Conservation (phyloP, 2,113 vertebrate genomes). For the Perca schrenkii region DNA sequence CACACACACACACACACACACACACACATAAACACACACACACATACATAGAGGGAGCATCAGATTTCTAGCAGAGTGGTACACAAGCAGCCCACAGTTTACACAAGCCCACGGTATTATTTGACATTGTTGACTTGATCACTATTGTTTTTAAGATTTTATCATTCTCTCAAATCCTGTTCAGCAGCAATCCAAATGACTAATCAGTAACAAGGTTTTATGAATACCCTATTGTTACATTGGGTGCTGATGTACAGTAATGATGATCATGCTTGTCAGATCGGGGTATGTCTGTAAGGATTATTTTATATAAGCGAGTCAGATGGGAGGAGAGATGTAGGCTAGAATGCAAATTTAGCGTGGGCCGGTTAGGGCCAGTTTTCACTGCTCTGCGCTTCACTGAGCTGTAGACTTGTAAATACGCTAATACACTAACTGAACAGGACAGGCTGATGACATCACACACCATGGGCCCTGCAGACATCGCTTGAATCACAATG, state of each 20-base stretch:
- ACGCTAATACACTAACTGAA: constrained; percentile 79
- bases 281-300: constrained; percentile 46
- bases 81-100: constrained; percentile 66
- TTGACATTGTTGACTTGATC: constrained; percentile 55
- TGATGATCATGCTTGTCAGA: constrained; percentile 41
- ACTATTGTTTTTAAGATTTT: constrained; percentile 39
- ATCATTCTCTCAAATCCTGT: constrained; percentile 34
- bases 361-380: constrained; percentile 77
- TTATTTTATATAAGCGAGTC: constrained; percentile 75
- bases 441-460: constrained; percentile 85
- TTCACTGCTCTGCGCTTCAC: constrained; percentile 68
- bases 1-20: constrained; percentile 35
- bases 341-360: constrained; percentile 78
- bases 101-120: constrained; percentile 53
- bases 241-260: constrained; percentile 49
- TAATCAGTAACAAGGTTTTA: constrained; percentile 29
- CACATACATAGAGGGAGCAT: constrained; percentile 41
- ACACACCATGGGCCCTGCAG: constrained; percentile 71
- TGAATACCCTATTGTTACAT: constrained; percentile 18
- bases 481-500: constrained; percentile 73
- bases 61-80: constrained; percentile 40
- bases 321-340: constrained; percentile 72
- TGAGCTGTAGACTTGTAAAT: constrained; percentile 77
- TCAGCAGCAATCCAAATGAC: constrained; percentile 42
- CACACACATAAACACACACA: constrained; percentile 33